Conservation (phyloP, 2,888 invertebrate genomes). For the Tromatobia lineatoria region DNA sequence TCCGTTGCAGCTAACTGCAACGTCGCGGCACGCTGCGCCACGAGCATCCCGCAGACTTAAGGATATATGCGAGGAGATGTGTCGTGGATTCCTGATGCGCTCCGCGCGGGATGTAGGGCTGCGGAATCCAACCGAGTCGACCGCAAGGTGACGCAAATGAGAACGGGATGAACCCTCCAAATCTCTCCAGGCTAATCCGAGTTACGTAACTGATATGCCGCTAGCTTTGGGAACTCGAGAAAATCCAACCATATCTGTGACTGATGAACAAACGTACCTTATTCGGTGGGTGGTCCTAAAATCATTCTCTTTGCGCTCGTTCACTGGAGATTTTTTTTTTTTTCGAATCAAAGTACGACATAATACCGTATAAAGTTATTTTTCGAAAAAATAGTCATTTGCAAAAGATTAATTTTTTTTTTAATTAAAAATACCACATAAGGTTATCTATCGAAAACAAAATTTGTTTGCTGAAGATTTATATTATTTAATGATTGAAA, state of each 20-base stretch:
- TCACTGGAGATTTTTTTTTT: no score
- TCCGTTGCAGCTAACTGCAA: constrained; percentile 67
- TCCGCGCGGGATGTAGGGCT: constrained; percentile 11
- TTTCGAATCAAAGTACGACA: no score
- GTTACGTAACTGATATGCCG: constrained; percentile 18
- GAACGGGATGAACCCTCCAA: constrained; percentile 42
- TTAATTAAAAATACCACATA: no score
- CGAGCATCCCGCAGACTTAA: constrained; percentile 26
- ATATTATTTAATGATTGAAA: no score
- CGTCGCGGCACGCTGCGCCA: constrained; percentile 48
- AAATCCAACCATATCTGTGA: constrained; percentile 36
- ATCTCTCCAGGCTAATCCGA: constrained; percentile 7
- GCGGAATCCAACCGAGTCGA: constrained; percentile 18
- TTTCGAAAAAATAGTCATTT: no score
- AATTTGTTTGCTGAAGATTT: no score
- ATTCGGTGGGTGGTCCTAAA: not conserved
- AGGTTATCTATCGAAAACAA: no score
- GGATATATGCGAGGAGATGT: constrained; percentile 28
- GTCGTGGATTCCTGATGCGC: constrained; percentile 16
- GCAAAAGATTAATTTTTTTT: no score
- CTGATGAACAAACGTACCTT: constrained; percentile 12
- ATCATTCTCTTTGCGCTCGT: no score
- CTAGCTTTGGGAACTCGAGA: constrained; percentile 24
- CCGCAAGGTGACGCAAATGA: constrained; percentile 41
- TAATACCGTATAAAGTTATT: no score